Conservation (phyloP, 2,113 vertebrate genomes). For the Atherinomorus stipes region DNA sequence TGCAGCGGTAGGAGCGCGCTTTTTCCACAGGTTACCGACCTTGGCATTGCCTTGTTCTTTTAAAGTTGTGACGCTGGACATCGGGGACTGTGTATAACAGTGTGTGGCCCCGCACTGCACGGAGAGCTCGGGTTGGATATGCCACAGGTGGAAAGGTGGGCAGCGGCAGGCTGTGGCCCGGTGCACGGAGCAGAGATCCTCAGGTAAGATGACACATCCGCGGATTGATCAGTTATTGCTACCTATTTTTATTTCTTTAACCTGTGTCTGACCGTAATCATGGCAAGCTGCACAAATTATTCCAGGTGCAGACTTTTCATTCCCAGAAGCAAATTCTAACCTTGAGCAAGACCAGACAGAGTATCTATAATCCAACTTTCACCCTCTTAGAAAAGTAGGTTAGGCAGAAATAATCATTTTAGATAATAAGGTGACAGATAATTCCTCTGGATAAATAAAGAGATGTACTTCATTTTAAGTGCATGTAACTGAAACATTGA, state of each 20-base stretch:
- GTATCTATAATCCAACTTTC: constrained; percentile 9
- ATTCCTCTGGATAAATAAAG: neutral
- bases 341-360: constrained; percentile 44
- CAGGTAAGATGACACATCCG: constrained; percentile 54
- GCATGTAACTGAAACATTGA: too few species aligned
- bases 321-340: constrained; percentile 25
- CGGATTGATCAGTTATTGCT: neutral
- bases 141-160: constrained; percentile 69
- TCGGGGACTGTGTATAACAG: constrained; percentile 1
- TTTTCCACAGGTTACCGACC: constrained; percentile 5
- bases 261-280: neutral
- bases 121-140: constrained; percentile 56
- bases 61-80: constrained; percentile 23
- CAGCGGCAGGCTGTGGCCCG: constrained; percentile 43
- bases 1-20: constrained; percentile 30
- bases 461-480: neutral
- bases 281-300: neutral
- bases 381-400: neutral
- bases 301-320: neutral
- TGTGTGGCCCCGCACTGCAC: constrained; percentile 14
- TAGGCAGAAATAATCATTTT: neutral
- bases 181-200: constrained; percentile 33
- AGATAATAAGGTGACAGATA: too few species aligned
- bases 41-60: neutral
- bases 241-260: neutral